A percentile compares a stretch with the other conserved stretches of the same genome.
Evolutionary conservation across 2,797 vertebrate species (phyloP).

Genomic region (Betta splendens): DNA sequence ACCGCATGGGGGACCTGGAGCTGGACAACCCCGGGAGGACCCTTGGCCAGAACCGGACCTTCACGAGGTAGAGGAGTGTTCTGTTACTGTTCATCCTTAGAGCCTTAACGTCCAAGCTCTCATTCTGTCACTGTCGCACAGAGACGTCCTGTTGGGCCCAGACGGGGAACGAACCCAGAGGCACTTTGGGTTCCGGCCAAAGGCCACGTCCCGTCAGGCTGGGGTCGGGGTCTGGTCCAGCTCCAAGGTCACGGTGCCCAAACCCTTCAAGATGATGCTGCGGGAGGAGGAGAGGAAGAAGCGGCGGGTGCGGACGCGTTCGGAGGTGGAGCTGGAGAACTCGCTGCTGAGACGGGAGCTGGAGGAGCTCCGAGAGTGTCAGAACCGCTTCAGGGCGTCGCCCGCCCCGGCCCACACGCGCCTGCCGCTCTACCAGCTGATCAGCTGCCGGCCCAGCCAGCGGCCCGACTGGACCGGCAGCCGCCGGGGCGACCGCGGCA

Average conservation of each 20-base stretch:
- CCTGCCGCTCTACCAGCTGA: conserved; percentile 80
- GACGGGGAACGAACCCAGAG: conserved; percentile 26
- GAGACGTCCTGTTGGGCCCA: conserved; percentile 31
- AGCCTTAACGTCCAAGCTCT: too few species aligned
- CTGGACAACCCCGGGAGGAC: conserved; percentile 8
- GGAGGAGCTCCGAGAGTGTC: conserved; percentile 87
- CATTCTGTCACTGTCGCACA: conserved; percentile 1
- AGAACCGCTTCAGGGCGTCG: conserved; percentile 88
- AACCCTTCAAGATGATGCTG: conserved; percentile 91
- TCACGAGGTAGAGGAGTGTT: too few species aligned
- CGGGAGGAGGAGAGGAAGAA: conserved; percentile 87
- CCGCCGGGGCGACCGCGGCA: conserved; percentile 15
- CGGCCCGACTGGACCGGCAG: not conserved
- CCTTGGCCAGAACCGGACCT: conserved; percentile 5
- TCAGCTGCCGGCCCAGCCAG: conserved; percentile 59
- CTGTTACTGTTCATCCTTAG: too few species aligned
- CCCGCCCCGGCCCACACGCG: conserved; percentile 84
- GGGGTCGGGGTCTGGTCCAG: conserved; percentile 27
- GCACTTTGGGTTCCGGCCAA: conserved; percentile 35
- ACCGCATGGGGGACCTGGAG: conserved; percentile 37
- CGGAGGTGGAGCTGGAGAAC: conserved; percentile 82
- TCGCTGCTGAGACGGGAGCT: conserved; percentile 80
- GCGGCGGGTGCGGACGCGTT: conserved; percentile 80
- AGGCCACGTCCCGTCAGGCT: conserved; percentile 6
- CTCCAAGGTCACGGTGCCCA: conserved; percentile 85